Conservation (phyloP, 64 coral and sea anemone genomes). For the Porites australiensis region DNA sequence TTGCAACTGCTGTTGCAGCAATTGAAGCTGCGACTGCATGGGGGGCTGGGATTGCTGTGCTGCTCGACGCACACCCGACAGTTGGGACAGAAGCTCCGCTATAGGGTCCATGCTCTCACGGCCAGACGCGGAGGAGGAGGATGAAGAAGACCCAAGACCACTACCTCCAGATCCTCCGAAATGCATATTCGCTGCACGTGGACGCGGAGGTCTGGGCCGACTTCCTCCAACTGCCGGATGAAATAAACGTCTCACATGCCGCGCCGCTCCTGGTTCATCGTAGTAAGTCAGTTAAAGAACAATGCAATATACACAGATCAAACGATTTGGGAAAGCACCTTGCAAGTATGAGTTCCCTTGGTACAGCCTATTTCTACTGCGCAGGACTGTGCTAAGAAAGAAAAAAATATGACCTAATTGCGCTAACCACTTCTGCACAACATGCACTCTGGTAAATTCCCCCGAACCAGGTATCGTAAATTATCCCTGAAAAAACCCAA, state of each 20-base stretch:
- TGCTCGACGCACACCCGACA: slow-evolving; percentile 90
- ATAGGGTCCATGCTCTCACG: slow-evolving; percentile 98
- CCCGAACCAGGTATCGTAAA: too few relatives aligned
- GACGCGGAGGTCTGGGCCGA: slow-evolving; percentile 80
- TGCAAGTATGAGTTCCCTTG: too few relatives aligned
- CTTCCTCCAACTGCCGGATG: slow-evolving; percentile 85
- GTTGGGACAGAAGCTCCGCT: slow-evolving; percentile 91
- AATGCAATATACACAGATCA: too few relatives aligned
- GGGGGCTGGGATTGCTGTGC: slow-evolving; percentile 94
- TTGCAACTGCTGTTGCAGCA: slow-evolving; percentile 95
- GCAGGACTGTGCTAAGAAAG: too few relatives aligned
- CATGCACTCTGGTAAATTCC: too few relatives aligned
- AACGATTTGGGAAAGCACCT: too few relatives aligned
- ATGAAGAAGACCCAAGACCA: slow-evolving; percentile 35
- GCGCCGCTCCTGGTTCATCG: slow-evolving; percentile 86
- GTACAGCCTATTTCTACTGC: too few relatives aligned
- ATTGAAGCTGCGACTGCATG: slow-evolving; percentile 94
- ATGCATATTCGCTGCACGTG: slow-evolving; percentile 84
- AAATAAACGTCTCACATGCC: slow-evolving; percentile 95
- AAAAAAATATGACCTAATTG: too few relatives aligned
- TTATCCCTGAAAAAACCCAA: too few relatives aligned
- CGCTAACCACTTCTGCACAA: too few relatives aligned
- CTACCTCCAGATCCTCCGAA: slow-evolving; percentile 79
- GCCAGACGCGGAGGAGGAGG: slow-evolving; percentile 64
- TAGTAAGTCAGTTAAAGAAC: slow-evolving; percentile 71